Percentiles rank a stretch among this genome's conserved stretches.
phyloP scores from a whole-genome alignment of 1,140 invertebrate genomes.

The Anoplophora glabripennis region DNA sequence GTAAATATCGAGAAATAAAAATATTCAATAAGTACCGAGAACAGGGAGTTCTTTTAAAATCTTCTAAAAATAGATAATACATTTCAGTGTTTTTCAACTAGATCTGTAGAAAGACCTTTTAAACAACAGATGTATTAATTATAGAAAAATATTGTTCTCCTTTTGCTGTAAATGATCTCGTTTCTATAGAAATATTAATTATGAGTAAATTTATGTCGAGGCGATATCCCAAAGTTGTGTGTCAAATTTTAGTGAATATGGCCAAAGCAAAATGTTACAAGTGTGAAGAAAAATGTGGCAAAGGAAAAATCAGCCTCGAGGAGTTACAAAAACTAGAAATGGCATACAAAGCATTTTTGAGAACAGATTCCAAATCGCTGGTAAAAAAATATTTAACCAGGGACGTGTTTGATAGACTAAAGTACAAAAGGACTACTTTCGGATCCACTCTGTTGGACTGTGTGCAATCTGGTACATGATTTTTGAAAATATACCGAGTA shows the following conservation, averaged over 20 bases:
- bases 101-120: too few species aligned
- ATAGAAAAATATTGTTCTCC: too few species aligned
- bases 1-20: too few species aligned
- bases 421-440: slow-evolving; percentile 58
- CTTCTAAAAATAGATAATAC: too few species aligned
- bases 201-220: too few species aligned
- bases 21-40: too few species aligned
- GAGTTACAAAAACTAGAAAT: slow-evolving; percentile 70
- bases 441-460: slow-evolving; percentile 64
- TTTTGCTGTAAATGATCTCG: too few species aligned
- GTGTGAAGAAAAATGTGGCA: slow-evolving; percentile 43
- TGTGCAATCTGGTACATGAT: slow-evolving; percentile 55
- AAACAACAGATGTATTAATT: too few species aligned
- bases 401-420: slow-evolving; percentile 63
- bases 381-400: slow-evolving; percentile 70
- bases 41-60: too few species aligned
- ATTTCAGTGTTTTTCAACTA: too few species aligned
- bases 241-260: slow-evolving; percentile 17
- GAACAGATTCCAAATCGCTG: slow-evolving; percentile 62
- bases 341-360: slow-evolving; percentile 60
- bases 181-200: too few species aligned
- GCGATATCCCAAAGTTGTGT: not conserved
- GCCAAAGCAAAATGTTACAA: slow-evolving; percentile 32
- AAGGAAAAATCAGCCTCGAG: slow-evolving; percentile 53
- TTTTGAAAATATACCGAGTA: not conserved